Percentiles rank a stretch among this genome's conserved stretches.
phyloP scores from a whole-genome alignment of 2,797 vertebrate genomes.

The Somateria mollissima region DNA sequence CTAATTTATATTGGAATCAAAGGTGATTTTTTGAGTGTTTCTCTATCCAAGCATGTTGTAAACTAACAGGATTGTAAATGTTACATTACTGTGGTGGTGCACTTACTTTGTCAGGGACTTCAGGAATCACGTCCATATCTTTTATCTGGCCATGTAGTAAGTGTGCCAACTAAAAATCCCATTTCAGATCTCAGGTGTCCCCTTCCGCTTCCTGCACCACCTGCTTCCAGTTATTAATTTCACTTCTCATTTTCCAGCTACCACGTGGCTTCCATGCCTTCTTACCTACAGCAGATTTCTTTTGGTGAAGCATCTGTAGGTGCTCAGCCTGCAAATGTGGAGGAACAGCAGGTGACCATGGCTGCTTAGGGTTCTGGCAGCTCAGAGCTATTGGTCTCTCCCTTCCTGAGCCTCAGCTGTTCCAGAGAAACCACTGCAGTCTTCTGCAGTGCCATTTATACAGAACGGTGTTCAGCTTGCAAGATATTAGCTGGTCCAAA shows the following conservation, averaged over 20 bases:
- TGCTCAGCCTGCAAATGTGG: not conserved
- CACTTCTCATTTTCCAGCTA: not conserved
- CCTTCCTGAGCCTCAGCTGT: not conserved
- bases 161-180: not conserved
- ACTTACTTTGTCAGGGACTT: not conserved
- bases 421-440: not conserved
- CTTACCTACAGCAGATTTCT: not conserved
- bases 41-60: not conserved
- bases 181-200: not conserved
- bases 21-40: not conserved
- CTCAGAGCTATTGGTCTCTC: not conserved
- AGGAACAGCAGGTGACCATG: not conserved
- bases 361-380: not conserved
- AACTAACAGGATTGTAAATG: not conserved
- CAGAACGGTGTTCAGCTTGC: not conserved
- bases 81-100: not conserved
- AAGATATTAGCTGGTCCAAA: not conserved
- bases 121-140: fast-evolving
- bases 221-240: not conserved
- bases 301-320: not conserved
- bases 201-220: not conserved
- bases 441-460: not conserved
- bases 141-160: not conserved
- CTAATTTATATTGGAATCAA: not conserved
- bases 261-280: not conserved